Evolutionary conservation across 2,888 invertebrate species (phyloP), one percentile per base, ranked within the genome.

Genomic region (Ectobius pallidus): DNA sequence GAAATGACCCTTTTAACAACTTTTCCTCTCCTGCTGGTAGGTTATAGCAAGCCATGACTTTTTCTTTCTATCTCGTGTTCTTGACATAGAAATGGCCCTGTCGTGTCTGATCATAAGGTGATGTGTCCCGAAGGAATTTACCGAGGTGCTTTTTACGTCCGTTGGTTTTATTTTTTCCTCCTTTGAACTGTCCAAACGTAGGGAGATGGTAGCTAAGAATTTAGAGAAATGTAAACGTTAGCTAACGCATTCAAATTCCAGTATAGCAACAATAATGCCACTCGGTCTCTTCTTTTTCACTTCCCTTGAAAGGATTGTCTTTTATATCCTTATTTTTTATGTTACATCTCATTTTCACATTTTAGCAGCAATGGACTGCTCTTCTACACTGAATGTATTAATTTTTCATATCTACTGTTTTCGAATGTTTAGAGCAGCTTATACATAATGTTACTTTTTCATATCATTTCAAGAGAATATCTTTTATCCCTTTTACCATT

Each of bases 1-100:
- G 46, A 46, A 46, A 46, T 46, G 46, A 18, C 46, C 46, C 46
- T 46, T 46, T 18, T 46, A 46, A 46, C 46, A 46, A 46, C 46
- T 46, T 46, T 18, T 2, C 11, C 20, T n/a, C 18, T 20, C 18
- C 18, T 18, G 18, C n/a, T n/a, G n/a, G n/a, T 46, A 46, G 6
- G 3, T 46, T 46, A 46, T 18, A 46, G n/a, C 2, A 46, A 46
- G 46, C 4, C 18, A n/a, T 18, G 46, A n/a, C 18, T 46, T 46
- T 46, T 46, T 46, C 46, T n/a, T n/a, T n/a, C n/a, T 46, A 20
- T 18, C 46, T 18, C 6, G 18, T 46, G 20, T 46, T 46, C 46
- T n/a, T 46, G 46, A 46, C 46, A 11, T 9, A 46, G 18, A 46
- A 46, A 46, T 46, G 46, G 46, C 18, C 18, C 46, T 46, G 46